A percentile compares a stretch with the other conserved stretches of the same genome.
Evolutionary conservation across 2,888 invertebrate genomes (phyloP).

Genomic region (Orthosia incerta): DNA sequence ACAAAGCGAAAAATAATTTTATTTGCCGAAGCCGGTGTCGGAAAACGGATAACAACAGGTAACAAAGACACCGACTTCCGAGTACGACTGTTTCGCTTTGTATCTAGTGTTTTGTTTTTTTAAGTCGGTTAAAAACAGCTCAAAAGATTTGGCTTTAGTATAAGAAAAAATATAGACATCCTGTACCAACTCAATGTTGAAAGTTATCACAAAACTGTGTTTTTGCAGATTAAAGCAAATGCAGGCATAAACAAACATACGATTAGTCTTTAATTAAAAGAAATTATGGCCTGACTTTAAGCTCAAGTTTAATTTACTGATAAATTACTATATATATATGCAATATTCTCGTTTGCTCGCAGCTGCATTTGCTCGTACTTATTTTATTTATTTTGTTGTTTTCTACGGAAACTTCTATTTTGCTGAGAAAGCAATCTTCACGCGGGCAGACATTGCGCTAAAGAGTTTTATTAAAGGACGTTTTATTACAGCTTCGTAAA

Average conservation of each 20-base stretch:
- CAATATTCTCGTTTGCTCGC: conserved; percentile 45
- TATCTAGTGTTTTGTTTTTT: too few species aligned
- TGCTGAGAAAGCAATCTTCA: conserved; percentile 29
- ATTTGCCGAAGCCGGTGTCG: too few species aligned
- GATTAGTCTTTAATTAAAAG: conserved; percentile 35
- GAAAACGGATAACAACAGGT: too few species aligned
- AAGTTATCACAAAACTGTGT: not conserved
- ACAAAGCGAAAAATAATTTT: too few species aligned
- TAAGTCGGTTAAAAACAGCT: not conserved
- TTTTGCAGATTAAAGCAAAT: conserved; percentile 19
- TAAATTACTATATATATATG: conserved; percentile 44
- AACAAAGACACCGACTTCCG: too few species aligned
- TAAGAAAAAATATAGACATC: not conserved
- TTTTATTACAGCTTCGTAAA: conserved; percentile 29
- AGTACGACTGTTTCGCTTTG: too few species aligned
- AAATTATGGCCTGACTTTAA: conserved; percentile 43
- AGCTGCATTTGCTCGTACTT: conserved; percentile 41
- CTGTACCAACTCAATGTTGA: not conserved
- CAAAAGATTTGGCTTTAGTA: not conserved
- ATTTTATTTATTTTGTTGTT: conserved; percentile 41
- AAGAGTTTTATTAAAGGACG: conserved; percentile 32
- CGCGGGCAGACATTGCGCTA: conserved; percentile 13
- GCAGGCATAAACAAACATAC: conserved; percentile 19
- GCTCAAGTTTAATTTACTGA: conserved; percentile 50
- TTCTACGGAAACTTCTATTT: conserved; percentile 50